Conservation (phyloP, 2,888 invertebrate species). For the Sturmia bella region DNA sequence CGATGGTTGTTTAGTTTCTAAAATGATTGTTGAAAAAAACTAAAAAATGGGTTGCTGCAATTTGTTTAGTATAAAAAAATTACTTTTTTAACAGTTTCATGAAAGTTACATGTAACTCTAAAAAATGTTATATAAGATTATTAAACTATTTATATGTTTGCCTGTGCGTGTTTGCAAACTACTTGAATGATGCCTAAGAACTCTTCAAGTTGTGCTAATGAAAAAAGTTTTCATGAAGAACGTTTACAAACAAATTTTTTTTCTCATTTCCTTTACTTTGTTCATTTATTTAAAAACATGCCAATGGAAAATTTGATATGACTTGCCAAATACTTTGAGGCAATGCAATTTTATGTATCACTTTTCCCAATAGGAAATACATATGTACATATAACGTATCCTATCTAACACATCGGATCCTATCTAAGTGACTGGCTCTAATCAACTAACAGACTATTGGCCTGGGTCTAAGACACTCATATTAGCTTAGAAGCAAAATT, state of each 20-base stretch:
- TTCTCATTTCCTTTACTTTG: slow-evolving; percentile 15
- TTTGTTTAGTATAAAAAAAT: neutral
- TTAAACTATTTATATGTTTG: slow-evolving; percentile 29
- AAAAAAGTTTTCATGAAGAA: slow-evolving; percentile 68
- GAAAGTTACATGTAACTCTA: slow-evolving; percentile 23
- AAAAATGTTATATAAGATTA: slow-evolving; percentile 21
- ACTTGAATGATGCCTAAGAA: slow-evolving; percentile 64
- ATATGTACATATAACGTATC: too few species aligned
- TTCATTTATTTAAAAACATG: slow-evolving; percentile 8
- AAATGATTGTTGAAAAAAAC: slow-evolving; percentile 42
- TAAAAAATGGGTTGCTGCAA: slow-evolving; percentile 1
- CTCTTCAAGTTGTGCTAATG: slow-evolving; percentile 68
- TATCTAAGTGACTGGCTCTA: too few species aligned
- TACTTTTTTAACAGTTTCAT: neutral
- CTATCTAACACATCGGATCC: too few species aligned
- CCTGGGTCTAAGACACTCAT: too few species aligned
- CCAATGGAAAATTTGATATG: slow-evolving; percentile 2
- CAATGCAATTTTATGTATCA: too few species aligned
- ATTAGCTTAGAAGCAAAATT: too few species aligned
- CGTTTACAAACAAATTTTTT: slow-evolving; percentile 55
- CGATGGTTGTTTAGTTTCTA: slow-evolving; percentile 52
- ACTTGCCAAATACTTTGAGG: too few species aligned
- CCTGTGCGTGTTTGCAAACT: slow-evolving; percentile 36
- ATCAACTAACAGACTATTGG: too few species aligned
- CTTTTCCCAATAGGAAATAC: too few species aligned